Conservation (phyloP, 1,140 invertebrate species). For the Trachymyrmex cornetzi region DNA sequence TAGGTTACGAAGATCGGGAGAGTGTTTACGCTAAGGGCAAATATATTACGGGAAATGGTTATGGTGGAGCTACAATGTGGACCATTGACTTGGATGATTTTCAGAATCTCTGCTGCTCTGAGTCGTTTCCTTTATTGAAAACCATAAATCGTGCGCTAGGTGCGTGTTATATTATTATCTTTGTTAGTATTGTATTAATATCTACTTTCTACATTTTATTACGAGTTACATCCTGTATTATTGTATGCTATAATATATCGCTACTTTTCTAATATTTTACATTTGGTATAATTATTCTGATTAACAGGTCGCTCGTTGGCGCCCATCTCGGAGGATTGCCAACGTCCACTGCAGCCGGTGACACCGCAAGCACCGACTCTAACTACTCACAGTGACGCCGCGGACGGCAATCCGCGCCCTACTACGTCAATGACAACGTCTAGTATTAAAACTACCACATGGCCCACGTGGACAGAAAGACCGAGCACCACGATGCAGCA, state of each 20-base stretch:
- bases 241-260: neutral
- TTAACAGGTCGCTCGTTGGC: conserved; percentile 87
- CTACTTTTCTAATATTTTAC: neutral
- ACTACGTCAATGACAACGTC: conserved; percentile 83
- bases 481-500: conserved; percentile 76
- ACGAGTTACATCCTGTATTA: neutral
- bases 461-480: conserved; percentile 83
- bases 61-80: conserved; percentile 95
- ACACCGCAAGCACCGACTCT: conserved; percentile 91
- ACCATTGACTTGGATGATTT: conserved; percentile 97
- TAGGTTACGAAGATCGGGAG: conserved; percentile 94
- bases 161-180: conserved; percentile 26
- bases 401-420: conserved; percentile 76
- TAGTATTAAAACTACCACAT: conserved; percentile 81
- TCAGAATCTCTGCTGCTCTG: conserved; percentile 92
- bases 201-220: neutral
- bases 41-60: conserved; percentile 90
- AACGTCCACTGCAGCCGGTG: conserved; percentile 89
- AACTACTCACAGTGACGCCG: conserved; percentile 87
- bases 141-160: conserved; percentile 92
- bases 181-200: neutral
- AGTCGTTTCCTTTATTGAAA: conserved; percentile 91
- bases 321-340: conserved; percentile 87
- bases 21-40: conserved; percentile 92
- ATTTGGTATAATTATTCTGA: neutral